Evolutionary conservation across 2,113 vertebrate genomes (phyloP).

Genomic region (Hemiprocne comata): DNA sequence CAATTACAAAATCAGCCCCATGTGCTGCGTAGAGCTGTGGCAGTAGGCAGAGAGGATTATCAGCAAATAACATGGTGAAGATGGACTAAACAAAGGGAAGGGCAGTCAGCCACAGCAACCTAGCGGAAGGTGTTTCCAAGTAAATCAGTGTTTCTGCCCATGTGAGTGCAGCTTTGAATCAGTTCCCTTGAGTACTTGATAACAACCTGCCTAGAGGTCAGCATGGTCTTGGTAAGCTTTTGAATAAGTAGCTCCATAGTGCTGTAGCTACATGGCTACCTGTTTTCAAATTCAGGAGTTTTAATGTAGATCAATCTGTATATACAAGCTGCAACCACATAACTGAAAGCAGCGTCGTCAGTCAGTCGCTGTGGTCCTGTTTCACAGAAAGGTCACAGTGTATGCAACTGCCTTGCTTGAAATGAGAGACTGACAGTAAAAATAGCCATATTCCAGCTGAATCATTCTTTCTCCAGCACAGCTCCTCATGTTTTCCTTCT

Average conservation of each 20-base stretch:
- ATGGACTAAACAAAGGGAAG: neutral
- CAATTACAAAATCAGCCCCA: neutral
- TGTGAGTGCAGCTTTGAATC: neutral
- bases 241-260: neutral
- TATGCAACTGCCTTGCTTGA: neutral
- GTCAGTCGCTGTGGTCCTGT: neutral
- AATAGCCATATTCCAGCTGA: neutral
- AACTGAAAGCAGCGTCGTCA: fast-evolving
- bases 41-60: neutral
- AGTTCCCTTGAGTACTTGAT: neutral
- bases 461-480: neutral
- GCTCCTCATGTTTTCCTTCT: neutral
- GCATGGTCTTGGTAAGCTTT: neutral
- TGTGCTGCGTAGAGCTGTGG: neutral
- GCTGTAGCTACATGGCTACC: neutral
- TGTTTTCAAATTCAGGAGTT: neutral
- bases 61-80: neutral
- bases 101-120: neutral
- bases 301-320: neutral
- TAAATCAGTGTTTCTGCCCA: neutral
- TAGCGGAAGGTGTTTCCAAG: neutral
- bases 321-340: neutral
- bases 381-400: neutral
- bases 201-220: neutral
- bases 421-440: neutral